A percentile compares a stretch with the other conserved stretches of the same genome.
These are phyloP conservation scores for Heterodera carotae DNA, from an alignment of 1,140 invertebrate genomes.

Conservation along the genomic window DNA sequence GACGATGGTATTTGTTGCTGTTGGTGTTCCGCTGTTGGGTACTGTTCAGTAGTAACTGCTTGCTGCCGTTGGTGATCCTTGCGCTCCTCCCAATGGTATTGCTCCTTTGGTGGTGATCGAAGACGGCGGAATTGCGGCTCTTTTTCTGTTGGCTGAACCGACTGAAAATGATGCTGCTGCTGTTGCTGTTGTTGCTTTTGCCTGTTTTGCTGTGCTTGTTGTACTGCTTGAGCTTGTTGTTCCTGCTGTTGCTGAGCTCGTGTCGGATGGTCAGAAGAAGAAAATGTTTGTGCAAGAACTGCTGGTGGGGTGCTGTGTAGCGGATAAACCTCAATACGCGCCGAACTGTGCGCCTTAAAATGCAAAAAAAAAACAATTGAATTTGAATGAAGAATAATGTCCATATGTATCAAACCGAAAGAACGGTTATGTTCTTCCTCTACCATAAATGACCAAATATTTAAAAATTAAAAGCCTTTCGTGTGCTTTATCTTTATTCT, in stretches of 20 bases:
- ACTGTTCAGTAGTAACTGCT: neutral
- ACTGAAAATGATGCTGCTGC: conserved; percentile 31
- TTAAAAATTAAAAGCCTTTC: conserved; percentile 11
- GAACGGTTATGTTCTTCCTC: too few relatives aligned
- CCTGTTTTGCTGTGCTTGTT: conserved; percentile 28
- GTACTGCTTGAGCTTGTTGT: conserved; percentile 18
- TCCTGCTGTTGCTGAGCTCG: conserved; percentile 19
- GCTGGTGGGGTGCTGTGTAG: conserved; percentile 37
- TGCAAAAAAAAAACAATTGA: neutral
- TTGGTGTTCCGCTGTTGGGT: conserved; percentile 24
- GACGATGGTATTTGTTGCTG: conserved; percentile 34
- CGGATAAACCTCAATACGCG: conserved; percentile 62
- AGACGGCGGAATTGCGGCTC: conserved; percentile 19
- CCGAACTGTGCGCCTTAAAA: conserved; percentile 56
- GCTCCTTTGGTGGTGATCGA: conserved; percentile 27
- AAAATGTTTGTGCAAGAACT: neutral
- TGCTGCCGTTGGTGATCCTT: neutral
- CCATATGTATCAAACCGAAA: too few relatives aligned
- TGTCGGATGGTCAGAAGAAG: conserved; percentile 7
- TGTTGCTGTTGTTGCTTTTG: conserved; percentile 30
- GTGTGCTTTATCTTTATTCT: neutral
- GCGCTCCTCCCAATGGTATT: conserved; percentile 21
- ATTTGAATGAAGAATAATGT: conserved; percentile 23
- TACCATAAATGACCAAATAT: too few relatives aligned
- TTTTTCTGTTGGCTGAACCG: conserved; percentile 20